A percentile compares a stretch with the other conserved stretches of the same genome.
These are phyloP conservation scores for Harpagoxenus sublaevis DNA, from an alignment of 2,888 invertebrate species.

Conservation along the genomic window DNA sequence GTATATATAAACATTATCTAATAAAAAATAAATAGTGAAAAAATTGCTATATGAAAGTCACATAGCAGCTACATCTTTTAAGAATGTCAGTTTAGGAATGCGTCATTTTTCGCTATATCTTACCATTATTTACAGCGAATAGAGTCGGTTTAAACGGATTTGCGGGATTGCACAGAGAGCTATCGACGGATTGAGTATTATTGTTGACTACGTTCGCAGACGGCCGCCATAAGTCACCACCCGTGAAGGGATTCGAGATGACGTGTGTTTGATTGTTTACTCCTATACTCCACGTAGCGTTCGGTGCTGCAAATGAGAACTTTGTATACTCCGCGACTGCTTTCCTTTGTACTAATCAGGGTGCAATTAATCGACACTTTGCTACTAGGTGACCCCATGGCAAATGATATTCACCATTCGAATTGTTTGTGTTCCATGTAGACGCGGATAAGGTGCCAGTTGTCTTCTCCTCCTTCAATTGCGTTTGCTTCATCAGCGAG, in stretches of 20 bases:
- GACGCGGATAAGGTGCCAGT: constrained; percentile 71
- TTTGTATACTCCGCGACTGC: neutral
- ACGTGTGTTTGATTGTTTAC: constrained; percentile 79
- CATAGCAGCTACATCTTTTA: neutral
- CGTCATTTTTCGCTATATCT: constrained; percentile 37
- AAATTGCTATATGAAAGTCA: neutral
- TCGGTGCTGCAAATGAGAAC: constrained; percentile 73
- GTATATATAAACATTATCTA: neutral
- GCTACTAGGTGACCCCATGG: neutral
- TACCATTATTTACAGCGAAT: constrained; percentile 83
- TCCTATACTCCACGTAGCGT: constrained; percentile 80
- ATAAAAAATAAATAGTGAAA: neutral
- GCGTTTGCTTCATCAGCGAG: constrained; percentile 87
- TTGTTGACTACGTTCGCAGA: constrained; percentile 82
- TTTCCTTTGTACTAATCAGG: neutral
- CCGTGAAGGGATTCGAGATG: constrained; percentile 84
- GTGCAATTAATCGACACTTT: neutral
- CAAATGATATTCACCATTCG: constrained; percentile 71
- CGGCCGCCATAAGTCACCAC: constrained; percentile 82
- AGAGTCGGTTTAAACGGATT: constrained; percentile 84
- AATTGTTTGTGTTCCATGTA: constrained; percentile 80
- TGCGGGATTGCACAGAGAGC: constrained; percentile 80
- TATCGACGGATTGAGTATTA: constrained; percentile 82
- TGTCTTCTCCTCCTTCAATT: constrained; percentile 82
- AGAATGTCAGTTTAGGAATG: neutral